Conservation (phyloP, 1,140 invertebrate species). For the Tribolium castaneum region DNA sequence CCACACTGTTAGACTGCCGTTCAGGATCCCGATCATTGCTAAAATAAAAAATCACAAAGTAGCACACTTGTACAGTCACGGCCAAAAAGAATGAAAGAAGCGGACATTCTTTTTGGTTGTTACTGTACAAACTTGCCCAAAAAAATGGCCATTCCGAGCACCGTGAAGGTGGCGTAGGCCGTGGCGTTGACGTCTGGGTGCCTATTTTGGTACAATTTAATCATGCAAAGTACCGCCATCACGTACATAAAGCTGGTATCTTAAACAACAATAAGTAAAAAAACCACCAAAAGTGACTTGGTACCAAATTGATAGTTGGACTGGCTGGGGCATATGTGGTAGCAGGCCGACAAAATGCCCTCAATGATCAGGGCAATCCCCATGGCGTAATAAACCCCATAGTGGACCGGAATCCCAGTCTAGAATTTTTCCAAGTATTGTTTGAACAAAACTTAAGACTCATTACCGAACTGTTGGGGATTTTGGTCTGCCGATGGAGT, state of each 20-base stretch:
- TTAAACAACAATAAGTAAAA: slow-evolving; percentile 64
- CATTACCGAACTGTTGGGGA: not conserved
- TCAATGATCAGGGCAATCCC: slow-evolving; percentile 88
- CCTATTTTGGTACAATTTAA: slow-evolving; percentile 90
- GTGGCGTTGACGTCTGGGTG: slow-evolving; percentile 92
- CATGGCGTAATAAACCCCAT: slow-evolving; percentile 90
- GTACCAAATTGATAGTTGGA: slow-evolving; percentile 94
- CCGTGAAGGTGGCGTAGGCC: slow-evolving; percentile 83
- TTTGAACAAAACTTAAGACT: not conserved
- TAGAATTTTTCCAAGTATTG: slow-evolving; percentile 43
- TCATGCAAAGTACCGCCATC: slow-evolving; percentile 85
- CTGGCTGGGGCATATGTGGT: slow-evolving; percentile 89
- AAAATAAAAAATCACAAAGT: slow-evolving; percentile 34
- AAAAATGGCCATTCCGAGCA: slow-evolving; percentile 83
- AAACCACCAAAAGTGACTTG: slow-evolving; percentile 37
- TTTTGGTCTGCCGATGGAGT: slow-evolving; percentile 66
- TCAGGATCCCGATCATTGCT: slow-evolving; percentile 60
- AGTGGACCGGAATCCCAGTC: slow-evolving; percentile 87
- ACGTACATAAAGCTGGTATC: slow-evolving; percentile 96
- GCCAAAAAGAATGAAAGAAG: no score
- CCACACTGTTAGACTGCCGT: slow-evolving; percentile 63
- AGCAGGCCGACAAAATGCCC: slow-evolving; percentile 87
- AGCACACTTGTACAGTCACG: no score
- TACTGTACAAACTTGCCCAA: slow-evolving; percentile 69
- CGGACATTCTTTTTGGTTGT: no score